phyloP scores from a whole-genome alignment of 2,888 invertebrate genomes.

The Allophyes oxyacanthae region DNA sequence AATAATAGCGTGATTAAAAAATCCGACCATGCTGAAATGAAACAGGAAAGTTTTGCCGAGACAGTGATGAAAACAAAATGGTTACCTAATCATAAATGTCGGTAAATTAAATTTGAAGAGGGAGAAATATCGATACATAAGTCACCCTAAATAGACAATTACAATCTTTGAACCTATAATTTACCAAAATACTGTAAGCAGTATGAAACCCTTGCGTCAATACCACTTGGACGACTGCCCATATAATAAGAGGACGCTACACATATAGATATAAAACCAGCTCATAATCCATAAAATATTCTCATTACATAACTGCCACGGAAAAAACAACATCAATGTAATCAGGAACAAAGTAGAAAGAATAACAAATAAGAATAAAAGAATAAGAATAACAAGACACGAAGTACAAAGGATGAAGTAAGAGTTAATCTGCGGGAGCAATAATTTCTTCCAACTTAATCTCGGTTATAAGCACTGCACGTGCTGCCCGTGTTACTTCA shows the following conservation, averaged over 20 bases:
- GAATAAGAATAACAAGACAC: constrained; percentile 1
- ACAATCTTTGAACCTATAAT: constrained; percentile 3
- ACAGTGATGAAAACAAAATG: too few relatives aligned
- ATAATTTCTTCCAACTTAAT: constrained; percentile 19
- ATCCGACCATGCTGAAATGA: background rate
- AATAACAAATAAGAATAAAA: constrained; percentile 9
- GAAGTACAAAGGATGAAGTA: constrained; percentile 7
- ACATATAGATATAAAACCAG: too few relatives aligned
- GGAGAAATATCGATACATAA: too few relatives aligned
- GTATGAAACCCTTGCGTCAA: constrained; percentile 6
- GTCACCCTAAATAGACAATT: too few relatives aligned
- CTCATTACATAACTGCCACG: too few relatives aligned
- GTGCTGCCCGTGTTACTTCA: constrained; percentile 26
- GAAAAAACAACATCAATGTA: constrained; percentile 1
- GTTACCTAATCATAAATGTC: too few relatives aligned
- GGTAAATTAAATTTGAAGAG: too few relatives aligned
- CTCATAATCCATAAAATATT: too few relatives aligned
- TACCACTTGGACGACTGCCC: too few relatives aligned
- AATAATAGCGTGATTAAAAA: background rate
- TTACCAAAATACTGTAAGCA: constrained; percentile 12
- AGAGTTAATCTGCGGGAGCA: constrained; percentile 8
- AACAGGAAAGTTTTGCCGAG: background rate
- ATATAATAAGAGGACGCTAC: too few relatives aligned
- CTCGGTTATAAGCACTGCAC: constrained; percentile 24
- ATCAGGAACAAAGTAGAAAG: background rate